Conservation (phyloP, 2,113 vertebrate genomes). For the Gallinago undulata region DNA sequence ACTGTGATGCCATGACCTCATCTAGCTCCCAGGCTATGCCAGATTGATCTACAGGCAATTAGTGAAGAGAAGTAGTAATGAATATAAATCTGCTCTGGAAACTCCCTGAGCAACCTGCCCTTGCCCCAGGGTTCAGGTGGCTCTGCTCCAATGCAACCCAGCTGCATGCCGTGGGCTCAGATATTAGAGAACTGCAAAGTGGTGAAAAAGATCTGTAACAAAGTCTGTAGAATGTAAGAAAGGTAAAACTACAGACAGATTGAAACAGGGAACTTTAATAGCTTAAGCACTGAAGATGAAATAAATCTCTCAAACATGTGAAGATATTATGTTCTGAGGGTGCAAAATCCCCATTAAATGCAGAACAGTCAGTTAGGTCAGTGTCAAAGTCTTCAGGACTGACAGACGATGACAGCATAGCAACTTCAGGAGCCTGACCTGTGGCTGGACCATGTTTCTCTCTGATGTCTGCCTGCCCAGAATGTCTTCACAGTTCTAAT, state of each 20-base stretch:
- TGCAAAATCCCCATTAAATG: accelerated
- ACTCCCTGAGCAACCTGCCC: not conserved
- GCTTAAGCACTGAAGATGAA: not conserved
- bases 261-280: not conserved
- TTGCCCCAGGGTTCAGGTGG: not conserved
- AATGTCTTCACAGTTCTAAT: not conserved
- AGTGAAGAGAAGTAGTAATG: not conserved
- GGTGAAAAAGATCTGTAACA: not conserved
- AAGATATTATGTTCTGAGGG: not conserved
- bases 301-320: not conserved
- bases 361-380: not conserved
- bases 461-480: not conserved
- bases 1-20: slow-evolving; percentile 27
- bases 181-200: not conserved
- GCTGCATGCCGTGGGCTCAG: not conserved
- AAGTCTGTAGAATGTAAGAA: not conserved
- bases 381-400: not conserved
- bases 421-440: not conserved
- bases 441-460: not conserved
- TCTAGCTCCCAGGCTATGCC: slow-evolving; percentile 24
- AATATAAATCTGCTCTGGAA: not conserved
- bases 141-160: not conserved
- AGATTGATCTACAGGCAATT: slow-evolving; percentile 18
- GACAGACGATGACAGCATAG: not conserved
- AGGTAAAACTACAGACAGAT: not conserved